These are phyloP conservation scores for Melanotaenia duboulayi DNA, from an alignment of 2,113 vertebrate species.

Conservation along the genomic window DNA sequence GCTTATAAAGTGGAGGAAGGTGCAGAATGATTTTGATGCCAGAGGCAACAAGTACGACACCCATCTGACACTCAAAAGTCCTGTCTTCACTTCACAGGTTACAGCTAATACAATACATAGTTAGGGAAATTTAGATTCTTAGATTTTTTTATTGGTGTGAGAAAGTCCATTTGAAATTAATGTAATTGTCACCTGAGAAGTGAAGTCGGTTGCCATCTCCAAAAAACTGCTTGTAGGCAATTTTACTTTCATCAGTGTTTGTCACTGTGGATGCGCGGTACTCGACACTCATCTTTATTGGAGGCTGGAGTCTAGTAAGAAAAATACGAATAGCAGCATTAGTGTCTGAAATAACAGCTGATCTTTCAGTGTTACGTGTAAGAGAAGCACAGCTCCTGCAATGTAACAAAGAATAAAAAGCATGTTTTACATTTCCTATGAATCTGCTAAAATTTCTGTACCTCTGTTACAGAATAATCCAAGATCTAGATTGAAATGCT, in stretches of 20 bases:
- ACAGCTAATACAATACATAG: too few relatives aligned
- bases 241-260: constrained; percentile 53
- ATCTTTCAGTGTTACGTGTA: neutral
- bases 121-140: too few relatives aligned
- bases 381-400: too few relatives aligned
- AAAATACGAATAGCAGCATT: neutral
- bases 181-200: constrained; percentile 47
- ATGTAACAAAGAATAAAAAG: too few relatives aligned
- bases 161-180: neutral
- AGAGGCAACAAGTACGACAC: too few relatives aligned
- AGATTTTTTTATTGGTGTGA: neutral
- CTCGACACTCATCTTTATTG: constrained; percentile 46
- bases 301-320: neutral
- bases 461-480: too few relatives aligned
- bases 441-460: too few relatives aligned
- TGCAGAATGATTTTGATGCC: too few relatives aligned
- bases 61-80: too few relatives aligned
- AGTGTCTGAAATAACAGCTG: neutral
- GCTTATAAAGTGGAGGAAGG: too few relatives aligned
- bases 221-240: constrained; percentile 35
- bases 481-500: neutral
- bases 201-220: constrained; percentile 17
- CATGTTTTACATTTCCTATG: too few relatives aligned
- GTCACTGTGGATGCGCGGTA: constrained; percentile 25
- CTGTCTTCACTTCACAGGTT: too few relatives aligned